Evolutionary conservation across 2,888 invertebrate species (phyloP), one percentile per base, ranked within the genome.

Genomic region (Allygus modestus): DNA sequence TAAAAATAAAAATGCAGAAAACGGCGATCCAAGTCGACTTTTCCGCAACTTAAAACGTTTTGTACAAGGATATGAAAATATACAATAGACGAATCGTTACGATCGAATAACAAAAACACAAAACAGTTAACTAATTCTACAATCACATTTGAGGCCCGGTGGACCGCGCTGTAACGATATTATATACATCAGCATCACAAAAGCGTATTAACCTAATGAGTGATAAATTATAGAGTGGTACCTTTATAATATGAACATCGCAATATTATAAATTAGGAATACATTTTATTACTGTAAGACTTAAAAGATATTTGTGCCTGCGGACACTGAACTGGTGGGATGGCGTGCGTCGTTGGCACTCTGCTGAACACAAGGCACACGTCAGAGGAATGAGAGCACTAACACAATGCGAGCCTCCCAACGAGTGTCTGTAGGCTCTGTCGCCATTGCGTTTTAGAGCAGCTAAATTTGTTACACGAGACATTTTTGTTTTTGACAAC

Each of bases 31-130:
- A 26, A 41, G 69, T 69, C 61, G 41, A 28, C 51, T 31, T 81
- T 69, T 31, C 81, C 33, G 51, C 43, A 37, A 58, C 31, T 58
- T 79, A 79, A 69, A 51, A 69, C 41, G 12, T 84, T 84, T 81
- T 84, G 84, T 84, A 84, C 84, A 84, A 69, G 79, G 84, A 81
- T 84, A 84, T 81, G 81, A 84, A 71, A 84, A 81, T 84, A 84
- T 79, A 84, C 65, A 81, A 51, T 84, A 84, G 69, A 79, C 33
- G 37, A 81, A 81, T 79, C 41, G 41, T 79, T 79, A 84, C 61
- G 73, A 71, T 65, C 37, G 65, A 77, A 82, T 85, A 85, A 82
- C 82, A 85, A 81, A 65, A 82, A 82, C 84, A 85, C 77, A 82
- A 85, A 84, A 77, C 73, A 82, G 73, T 82, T 58, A 85, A 43